Evolutionary conservation across 1,140 invertebrate species (phyloP), one percentile per base, ranked within the genome.

Genomic region (Aricia agestis): DNA sequence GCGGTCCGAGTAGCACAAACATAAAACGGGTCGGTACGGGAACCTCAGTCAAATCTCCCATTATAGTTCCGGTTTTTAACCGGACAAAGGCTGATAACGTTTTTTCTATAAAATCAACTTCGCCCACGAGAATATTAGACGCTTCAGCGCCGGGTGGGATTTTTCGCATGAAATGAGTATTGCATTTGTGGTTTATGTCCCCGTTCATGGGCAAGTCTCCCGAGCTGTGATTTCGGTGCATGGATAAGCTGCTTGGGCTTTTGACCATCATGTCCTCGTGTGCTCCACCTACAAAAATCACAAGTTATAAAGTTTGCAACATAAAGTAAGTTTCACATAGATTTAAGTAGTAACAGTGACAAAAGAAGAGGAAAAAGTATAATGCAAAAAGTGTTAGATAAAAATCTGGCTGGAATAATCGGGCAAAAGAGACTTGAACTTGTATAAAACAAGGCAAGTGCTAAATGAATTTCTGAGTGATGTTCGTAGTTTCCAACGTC

Each of bases 101-200:
- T 83, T 97, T 96, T 68, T 98, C 95, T 25, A 99, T 93, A 87
- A 99, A 99, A 86, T 99, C 98, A 4, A 99, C 97, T 93, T 99
- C 98, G 10, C 99, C 99, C 1, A 99, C 98, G 10, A 99, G 92
- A 80, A 99, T 98, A 87, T 99, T 99, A 66, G 97, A 97, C 2
- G 98, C 98, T 92, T 99, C 98, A 0, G 98, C 97, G 19, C 98
- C 98, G 0, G 94, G 94, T n/a, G 98, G 98, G 82, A 99, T 98
- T 93, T 99, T 99, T 58, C 97, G 94, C 97, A 99, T 98, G 80
- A 99, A 99, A 79, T 98, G 95, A 67, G 95, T 95, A 90, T 99
- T 99, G 65, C 94, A 93, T 94, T 97, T 93, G 75, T 96, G 95
- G 82, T 93, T 94, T 70, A 93, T 92, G 77, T 96, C 95, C 18